phyloP scores from a whole-genome alignment of 2,888 invertebrate genomes.

The Nymphalis urticae region DNA sequence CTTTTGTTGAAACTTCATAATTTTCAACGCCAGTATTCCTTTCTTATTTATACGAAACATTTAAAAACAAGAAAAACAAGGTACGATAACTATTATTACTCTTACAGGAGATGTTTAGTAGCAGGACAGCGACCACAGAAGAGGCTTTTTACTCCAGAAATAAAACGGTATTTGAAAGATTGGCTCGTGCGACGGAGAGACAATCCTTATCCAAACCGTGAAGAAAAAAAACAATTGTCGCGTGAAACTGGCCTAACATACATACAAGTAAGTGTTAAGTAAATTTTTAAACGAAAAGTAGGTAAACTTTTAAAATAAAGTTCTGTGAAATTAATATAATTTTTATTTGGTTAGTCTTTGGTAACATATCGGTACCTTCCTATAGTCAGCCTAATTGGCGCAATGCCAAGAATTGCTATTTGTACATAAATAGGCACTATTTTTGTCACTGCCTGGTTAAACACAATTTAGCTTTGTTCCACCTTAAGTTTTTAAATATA shows the following conservation, averaged over 20 bases:
- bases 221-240: conserved; percentile 88
- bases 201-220: conserved; percentile 89
- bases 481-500: conserved; percentile 23
- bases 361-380: conserved; percentile 66
- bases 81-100: conserved; percentile 10
- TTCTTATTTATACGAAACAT: conserved; percentile 1
- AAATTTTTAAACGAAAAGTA: conserved; percentile 10
- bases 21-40: conserved; percentile 11
- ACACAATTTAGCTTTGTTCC: conserved; percentile 47
- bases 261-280: conserved; percentile 83
- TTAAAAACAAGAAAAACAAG: neutral
- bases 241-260: conserved; percentile 89
- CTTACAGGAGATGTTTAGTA: conserved; percentile 79
- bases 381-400: conserved; percentile 77
- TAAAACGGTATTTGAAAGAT: conserved; percentile 88
- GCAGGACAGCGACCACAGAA: conserved; percentile 85
- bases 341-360: conserved; percentile 42
- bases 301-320: neutral
- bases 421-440: conserved; percentile 80
- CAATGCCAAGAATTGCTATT: conserved; percentile 74
- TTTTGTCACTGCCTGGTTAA: conserved; percentile 74
- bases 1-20: conserved; percentile 47
- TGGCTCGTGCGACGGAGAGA: conserved; percentile 89
- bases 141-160: conserved; percentile 89
- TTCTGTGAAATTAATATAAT: conserved; percentile 1